Base-by-base conservation (phyloP, 2,113 vertebrate species). In the Nannospalax galili region DNA sequence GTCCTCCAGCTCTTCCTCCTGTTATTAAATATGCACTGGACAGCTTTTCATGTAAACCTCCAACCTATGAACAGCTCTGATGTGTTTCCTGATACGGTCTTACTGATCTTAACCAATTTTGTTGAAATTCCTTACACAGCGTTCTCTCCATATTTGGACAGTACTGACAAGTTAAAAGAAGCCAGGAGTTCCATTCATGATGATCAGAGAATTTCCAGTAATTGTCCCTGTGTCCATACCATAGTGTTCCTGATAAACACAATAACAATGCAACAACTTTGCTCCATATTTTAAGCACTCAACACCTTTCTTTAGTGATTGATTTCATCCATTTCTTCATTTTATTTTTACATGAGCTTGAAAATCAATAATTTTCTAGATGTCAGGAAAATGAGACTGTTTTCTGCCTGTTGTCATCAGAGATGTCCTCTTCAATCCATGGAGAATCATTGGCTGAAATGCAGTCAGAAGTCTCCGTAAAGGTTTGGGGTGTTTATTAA, bases 381-480 rank as follows among this genome's bases (percentile, higher is more conserved):
- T 11, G 80, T 16, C 48, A 58, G 56, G 52, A 35, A 88, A 95
- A 91, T 84, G 5, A 88, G 45, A 19, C 40, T 95, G 6, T 96
- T 97, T 97, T 94, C 69, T 97, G 78, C 92, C 93, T 96, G 75
- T 74, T 94, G 48, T 94, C 94, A 88, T 93, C 58, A 93, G 80
- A 58, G 92, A 91, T 92, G 19, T 79, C 30, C 64, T 94, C 97
- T 96, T 96, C 97, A 97, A 77, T 79, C 91, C 94, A 94, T 79
- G 87, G 80, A 97, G 96, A 95, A 95, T 88, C 73, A 95, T 97
- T 97, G 96, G 24, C 74, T 95, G 12, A 94, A 97, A 96, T 96
- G 78, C 95, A 84, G 74, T 97, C 95, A 98, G 98, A 97, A 20
- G n/a, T 80, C 97, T 94, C 91, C 96, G 96, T 75, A 81, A 89